phyloP scores from a whole-genome alignment of 2,113 vertebrate species.

The Larimichthys polyactis region DNA sequence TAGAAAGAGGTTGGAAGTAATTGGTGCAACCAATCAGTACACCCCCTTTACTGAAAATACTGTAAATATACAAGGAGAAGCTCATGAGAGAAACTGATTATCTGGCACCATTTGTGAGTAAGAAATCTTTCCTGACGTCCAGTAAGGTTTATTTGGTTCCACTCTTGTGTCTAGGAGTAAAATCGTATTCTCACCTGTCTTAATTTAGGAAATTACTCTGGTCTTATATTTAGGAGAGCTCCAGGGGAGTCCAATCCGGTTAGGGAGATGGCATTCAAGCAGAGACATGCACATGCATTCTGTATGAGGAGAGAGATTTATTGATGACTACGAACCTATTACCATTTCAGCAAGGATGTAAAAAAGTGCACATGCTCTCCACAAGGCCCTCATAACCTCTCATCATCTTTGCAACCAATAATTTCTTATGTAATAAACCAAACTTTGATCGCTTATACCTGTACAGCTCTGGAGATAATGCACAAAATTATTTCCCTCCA shows the following conservation, averaged over 20 bases:
- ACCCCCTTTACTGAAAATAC: neutral
- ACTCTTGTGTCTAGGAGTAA: neutral
- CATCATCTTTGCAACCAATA: neutral
- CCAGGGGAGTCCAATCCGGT: neutral
- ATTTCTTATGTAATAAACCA: neutral
- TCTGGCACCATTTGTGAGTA: too few species aligned
- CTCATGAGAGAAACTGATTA: neutral
- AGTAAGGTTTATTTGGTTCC: neutral
- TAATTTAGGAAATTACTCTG: neutral
- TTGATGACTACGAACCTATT: neutral
- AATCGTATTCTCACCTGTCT: neutral
- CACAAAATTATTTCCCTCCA: neutral
- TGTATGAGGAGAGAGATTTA: neutral
- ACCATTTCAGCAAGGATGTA: neutral
- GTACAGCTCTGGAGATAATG: neutral
- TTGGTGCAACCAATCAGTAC: neutral
- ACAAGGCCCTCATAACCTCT: neutral
- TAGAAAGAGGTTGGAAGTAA: neutral
- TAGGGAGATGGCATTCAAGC: neutral
- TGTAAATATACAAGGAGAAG: neutral
- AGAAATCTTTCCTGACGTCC: neutral
- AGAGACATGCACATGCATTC: neutral
- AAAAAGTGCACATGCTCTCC: neutral
- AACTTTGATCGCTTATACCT: neutral
- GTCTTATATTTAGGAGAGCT: neutral